Percentiles rank a stretch among this genome's conserved stretches.
Evolutionary conservation across 2,888 invertebrate species (phyloP).

Genomic region (Eutolmus rufibarbis): DNA sequence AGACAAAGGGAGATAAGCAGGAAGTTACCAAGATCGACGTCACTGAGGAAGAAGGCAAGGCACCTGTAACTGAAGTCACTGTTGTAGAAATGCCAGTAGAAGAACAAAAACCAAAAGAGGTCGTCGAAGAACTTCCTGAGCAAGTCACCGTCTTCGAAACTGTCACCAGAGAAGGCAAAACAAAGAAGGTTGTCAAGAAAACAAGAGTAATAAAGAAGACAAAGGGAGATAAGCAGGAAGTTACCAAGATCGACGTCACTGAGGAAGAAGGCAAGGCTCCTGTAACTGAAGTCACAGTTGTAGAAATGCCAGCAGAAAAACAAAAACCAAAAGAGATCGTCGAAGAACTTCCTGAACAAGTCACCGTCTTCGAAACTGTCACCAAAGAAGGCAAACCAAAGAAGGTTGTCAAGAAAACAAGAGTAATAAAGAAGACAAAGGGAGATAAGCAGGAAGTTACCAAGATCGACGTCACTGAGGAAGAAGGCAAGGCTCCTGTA

Average conservation of each 20-base stretch:
- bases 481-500: constrained; percentile 59
- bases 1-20: constrained; percentile 51
- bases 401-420: constrained; percentile 53
- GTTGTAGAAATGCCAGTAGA: constrained; percentile 55
- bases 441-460: constrained; percentile 59
- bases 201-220: constrained; percentile 54
- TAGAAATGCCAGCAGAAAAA: constrained; percentile 54
- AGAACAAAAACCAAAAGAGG: constrained; percentile 19
- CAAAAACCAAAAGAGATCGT: constrained; percentile 46
- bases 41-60: constrained; percentile 59
- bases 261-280: constrained; percentile 56
- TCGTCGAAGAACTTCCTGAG: constrained; percentile 56
- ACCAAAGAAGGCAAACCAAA: constrained; percentile 51
- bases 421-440: constrained; percentile 56
- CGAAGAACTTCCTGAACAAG: constrained; percentile 55
- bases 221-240: constrained; percentile 56
- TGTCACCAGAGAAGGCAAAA: constrained; percentile 51
- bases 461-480: constrained; percentile 57
- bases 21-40: constrained; percentile 58
- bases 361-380: constrained; percentile 51
- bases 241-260: constrained; percentile 56
- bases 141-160: constrained; percentile 47
- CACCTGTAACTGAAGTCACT: constrained; percentile 57
- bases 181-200: constrained; percentile 51
- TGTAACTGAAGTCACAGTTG: constrained; percentile 52